Evolutionary conservation across 2,113 vertebrate species (phyloP).

Genomic region (Laterallus jamaicensis): DNA sequence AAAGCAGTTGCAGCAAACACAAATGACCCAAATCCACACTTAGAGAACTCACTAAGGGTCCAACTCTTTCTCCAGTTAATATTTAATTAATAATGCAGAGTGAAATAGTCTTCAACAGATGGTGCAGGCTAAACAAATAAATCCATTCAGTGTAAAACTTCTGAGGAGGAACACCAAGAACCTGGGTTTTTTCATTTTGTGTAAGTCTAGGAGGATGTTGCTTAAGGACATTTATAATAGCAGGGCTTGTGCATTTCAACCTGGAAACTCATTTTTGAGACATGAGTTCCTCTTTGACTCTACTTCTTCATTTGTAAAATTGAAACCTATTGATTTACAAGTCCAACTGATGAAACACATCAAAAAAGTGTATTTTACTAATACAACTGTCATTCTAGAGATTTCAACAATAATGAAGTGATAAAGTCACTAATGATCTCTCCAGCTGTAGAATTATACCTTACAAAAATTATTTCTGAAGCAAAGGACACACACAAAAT

Average conservation of each 20-base stretch:
- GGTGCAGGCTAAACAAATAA: not conserved
- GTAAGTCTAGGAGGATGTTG: not conserved
- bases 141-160: not conserved
- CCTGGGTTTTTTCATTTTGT: not conserved
- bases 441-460: not conserved
- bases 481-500: not conserved
- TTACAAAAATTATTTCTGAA: not conserved
- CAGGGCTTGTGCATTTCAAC: not conserved
- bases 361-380: not conserved
- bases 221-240: not conserved
- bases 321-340: not conserved
- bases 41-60: not conserved
- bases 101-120: not conserved
- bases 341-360: not conserved
- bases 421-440: not conserved
- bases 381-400: not conserved
- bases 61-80: not conserved
- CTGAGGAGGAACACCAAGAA: not conserved
- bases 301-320: not conserved
- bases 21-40: not conserved
- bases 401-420: not conserved
- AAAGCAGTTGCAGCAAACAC: not conserved
- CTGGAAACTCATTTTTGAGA: not conserved
- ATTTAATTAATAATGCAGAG: not conserved
- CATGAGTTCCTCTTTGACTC: not conserved